Conservation (phyloP, 1,140 invertebrate species). For the Halictus rubicundus region DNA sequence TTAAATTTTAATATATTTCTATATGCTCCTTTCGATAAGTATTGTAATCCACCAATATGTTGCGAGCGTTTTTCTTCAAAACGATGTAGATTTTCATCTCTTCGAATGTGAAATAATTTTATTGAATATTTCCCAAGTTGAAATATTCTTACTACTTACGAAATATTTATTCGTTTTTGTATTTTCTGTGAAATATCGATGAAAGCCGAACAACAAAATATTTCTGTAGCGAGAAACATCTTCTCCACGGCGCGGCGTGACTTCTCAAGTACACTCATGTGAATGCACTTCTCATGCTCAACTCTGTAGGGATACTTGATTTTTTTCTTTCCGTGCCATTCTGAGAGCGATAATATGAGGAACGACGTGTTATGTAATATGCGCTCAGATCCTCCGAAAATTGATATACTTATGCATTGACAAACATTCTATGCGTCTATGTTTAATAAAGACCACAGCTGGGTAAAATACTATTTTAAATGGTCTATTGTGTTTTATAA, state of each 20-base stretch:
- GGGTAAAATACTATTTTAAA: too few species aligned
- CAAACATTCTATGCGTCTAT: background rate
- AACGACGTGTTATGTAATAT: background rate
- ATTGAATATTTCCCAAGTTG: too few species aligned
- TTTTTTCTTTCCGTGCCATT: background rate
- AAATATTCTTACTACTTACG: too few species aligned
- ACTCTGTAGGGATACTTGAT: background rate
- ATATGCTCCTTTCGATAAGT: too few species aligned
- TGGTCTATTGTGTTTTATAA: too few species aligned
- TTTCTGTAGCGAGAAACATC: too few species aligned
- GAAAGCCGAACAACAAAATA: background rate
- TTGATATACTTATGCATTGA: background rate
- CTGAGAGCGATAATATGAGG: background rate
- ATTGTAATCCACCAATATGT: too few species aligned
- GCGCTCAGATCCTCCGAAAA: background rate
- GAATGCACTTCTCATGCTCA: background rate
- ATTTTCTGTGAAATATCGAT: background rate
- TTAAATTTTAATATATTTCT: too few species aligned
- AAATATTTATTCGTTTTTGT: too few species aligned
- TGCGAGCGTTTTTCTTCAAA: too few species aligned
- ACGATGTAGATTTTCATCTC: too few species aligned
- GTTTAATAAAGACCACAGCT: background rate
- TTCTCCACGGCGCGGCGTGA: background rate
- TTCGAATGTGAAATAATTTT: too few species aligned
- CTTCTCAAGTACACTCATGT: slow-evolving; percentile 11